A percentile compares a stretch with the other conserved stretches of the same genome.
phyloP scores from a whole-genome alignment of 2,888 invertebrate genomes.

The Xanthorhoe spadicearia region DNA sequence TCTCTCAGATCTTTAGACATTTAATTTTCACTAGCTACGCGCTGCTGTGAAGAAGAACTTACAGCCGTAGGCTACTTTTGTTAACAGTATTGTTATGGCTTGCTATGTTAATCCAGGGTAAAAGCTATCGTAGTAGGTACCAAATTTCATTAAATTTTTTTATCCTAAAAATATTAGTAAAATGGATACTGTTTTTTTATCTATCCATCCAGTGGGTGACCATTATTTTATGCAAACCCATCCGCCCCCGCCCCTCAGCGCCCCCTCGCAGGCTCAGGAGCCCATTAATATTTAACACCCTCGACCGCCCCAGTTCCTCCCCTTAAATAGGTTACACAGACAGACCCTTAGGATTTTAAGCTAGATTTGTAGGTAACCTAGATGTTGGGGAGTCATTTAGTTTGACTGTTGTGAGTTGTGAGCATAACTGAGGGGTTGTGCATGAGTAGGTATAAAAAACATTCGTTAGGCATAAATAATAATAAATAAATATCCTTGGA shows the following conservation, averaged over 20 bases:
- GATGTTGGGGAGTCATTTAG: constrained; percentile 7
- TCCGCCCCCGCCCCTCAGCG: background rate
- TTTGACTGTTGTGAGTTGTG: background rate
- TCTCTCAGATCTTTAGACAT: no score
- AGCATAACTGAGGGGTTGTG: background rate
- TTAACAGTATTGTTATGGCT: no score
- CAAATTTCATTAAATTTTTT: no score
- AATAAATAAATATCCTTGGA: constrained; percentile 5
- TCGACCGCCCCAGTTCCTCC: constrained; percentile 52
- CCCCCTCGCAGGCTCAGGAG: constrained; percentile 41
- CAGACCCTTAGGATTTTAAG: constrained; percentile 33
- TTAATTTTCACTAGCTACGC: no score
- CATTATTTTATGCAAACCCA: background rate
- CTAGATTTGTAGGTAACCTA: constrained; percentile 22
- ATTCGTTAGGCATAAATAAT: background rate
- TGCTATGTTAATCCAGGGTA: no score
- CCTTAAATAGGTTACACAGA: constrained; percentile 57
- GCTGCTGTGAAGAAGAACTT: no score
- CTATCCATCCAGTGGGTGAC: background rate
- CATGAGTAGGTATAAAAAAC: background rate
- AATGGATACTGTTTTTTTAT: no score
- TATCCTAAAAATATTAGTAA: no score
- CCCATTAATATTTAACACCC: constrained; percentile 56
- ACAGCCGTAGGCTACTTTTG: no score
- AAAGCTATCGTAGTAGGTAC: no score